Evolutionary conservation across 2,888 invertebrate species (phyloP).

Genomic region (Stramonita haemastoma): DNA sequence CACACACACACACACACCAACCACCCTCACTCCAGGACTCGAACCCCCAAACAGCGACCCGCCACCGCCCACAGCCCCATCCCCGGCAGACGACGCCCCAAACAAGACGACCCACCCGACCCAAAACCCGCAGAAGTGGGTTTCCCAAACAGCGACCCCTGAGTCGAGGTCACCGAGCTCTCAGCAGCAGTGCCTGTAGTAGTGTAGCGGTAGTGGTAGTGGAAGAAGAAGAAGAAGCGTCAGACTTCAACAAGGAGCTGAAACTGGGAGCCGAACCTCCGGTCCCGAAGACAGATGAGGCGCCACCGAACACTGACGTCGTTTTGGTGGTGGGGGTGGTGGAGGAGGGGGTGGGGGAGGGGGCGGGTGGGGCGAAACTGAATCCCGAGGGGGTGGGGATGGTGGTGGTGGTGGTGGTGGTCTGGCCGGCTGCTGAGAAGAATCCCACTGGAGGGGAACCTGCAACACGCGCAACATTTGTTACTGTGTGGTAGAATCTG

Average conservation of each 20-base stretch:
- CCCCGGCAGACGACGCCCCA: not conserved
- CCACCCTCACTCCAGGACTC: not conserved
- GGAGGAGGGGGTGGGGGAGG: slow-evolving; percentile 20
- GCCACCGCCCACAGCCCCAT: not conserved
- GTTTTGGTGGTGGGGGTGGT: slow-evolving; percentile 27
- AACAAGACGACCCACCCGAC: not conserved
- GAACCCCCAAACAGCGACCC: slow-evolving; percentile 4
- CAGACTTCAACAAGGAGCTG: slow-evolving; percentile 31
- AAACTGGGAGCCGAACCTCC: slow-evolving; percentile 15
- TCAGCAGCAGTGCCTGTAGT: not conserved
- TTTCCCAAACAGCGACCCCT: not conserved
- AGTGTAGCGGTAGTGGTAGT: not conserved
- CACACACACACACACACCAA: too few species aligned
- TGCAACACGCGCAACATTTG: not conserved
- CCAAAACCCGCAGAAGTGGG: not conserved
- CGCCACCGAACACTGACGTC: slow-evolving; percentile 30
- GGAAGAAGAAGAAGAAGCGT: not conserved
- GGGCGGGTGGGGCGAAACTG: slow-evolving; percentile 5
- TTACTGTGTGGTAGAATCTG: too few species aligned
- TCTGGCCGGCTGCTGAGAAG: slow-evolving; percentile 27
- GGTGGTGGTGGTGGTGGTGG: not conserved
- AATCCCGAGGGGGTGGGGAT: not conserved
- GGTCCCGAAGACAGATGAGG: slow-evolving; percentile 48
- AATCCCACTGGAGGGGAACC: slow-evolving; percentile 22
- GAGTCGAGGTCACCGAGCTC: slow-evolving; percentile 39